Evolutionary conservation across 2,797 vertebrate genomes (phyloP).

Genomic region (Hypotaenidia philippensis): DNA sequence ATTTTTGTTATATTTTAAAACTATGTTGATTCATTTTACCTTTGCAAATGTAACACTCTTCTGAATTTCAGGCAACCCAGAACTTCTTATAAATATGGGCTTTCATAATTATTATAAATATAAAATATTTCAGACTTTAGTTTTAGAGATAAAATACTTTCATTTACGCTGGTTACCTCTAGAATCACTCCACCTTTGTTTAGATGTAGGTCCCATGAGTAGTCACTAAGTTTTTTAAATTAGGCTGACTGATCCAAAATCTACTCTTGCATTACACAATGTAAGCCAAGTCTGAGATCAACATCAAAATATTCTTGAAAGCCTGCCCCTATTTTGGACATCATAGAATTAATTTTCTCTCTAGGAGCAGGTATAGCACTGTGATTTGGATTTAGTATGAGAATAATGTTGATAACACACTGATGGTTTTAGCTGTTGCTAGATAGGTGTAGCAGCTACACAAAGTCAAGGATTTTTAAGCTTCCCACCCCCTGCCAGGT

Average conservation of each 20-base stretch:
- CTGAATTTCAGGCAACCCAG: constrained; percentile 21
- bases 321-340: too few relatives aligned
- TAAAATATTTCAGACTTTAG: background rate
- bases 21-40: constrained; percentile 48
- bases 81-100: background rate
- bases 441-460: too few relatives aligned
- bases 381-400: too few relatives aligned
- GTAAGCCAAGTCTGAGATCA: background rate
- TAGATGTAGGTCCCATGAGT: background rate
- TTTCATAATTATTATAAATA: background rate
- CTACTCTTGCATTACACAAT: background rate
- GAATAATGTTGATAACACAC: too few relatives aligned
- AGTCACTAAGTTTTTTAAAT: background rate
- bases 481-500: too few relatives aligned
- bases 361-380: too few relatives aligned
- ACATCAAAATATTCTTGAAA: background rate
- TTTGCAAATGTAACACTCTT: constrained; percentile 61
- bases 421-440: too few relatives aligned
- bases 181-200: background rate
- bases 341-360: too few relatives aligned
- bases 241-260: background rate
- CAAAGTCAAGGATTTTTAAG: too few relatives aligned
- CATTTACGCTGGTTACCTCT: background rate
- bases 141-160: background rate
- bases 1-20: constrained; percentile 27